phyloP scores from a whole-genome alignment of 2,888 invertebrate genomes.

The Rhagophthalmus giganteus region DNA sequence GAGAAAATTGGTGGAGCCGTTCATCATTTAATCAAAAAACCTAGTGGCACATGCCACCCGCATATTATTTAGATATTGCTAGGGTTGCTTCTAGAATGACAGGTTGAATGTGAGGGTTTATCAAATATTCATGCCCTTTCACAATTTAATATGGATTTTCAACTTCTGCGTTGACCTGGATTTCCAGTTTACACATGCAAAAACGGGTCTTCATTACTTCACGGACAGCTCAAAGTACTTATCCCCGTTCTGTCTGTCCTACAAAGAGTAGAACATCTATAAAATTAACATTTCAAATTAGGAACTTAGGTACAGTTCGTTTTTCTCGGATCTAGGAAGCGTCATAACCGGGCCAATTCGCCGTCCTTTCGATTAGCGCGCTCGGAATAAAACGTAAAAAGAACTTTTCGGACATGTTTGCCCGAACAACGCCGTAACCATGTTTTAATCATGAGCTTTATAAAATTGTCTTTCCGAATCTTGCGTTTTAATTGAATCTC shows the following conservation, averaged over 20 bases:
- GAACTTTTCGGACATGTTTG: constrained; percentile 30
- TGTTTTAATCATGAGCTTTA: constrained; percentile 52
- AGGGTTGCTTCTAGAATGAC: constrained; percentile 32
- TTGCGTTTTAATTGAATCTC: constrained; percentile 45
- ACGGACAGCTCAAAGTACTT: constrained; percentile 25
- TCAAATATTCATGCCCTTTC: constrained; percentile 31
- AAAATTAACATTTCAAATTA: constrained; percentile 30
- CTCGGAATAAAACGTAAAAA: constrained; percentile 19
- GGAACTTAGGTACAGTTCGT: constrained; percentile 8
- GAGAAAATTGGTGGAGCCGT: constrained; percentile 21
- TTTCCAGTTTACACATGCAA: constrained; percentile 32
- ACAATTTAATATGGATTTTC: constrained; percentile 32
- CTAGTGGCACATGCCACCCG: constrained; percentile 31
- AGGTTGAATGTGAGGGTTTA: constrained; percentile 32
- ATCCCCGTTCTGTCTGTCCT: constrained; percentile 21
- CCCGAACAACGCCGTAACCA: constrained; percentile 25
- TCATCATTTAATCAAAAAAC: constrained; percentile 31
- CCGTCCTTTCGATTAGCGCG: constrained; percentile 13
- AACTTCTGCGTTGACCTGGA: constrained; percentile 31
- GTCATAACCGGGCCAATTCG: not conserved
- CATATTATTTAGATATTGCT: constrained; percentile 32
- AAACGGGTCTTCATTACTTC: constrained; percentile 30
- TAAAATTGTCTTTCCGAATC: constrained; percentile 45
- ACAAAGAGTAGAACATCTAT: constrained; percentile 26
- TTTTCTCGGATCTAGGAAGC: constrained; percentile 9